Base-by-base conservation (phyloP, 2,888 invertebrate genomes). In the Acanthoscelides obtectus region DNA sequence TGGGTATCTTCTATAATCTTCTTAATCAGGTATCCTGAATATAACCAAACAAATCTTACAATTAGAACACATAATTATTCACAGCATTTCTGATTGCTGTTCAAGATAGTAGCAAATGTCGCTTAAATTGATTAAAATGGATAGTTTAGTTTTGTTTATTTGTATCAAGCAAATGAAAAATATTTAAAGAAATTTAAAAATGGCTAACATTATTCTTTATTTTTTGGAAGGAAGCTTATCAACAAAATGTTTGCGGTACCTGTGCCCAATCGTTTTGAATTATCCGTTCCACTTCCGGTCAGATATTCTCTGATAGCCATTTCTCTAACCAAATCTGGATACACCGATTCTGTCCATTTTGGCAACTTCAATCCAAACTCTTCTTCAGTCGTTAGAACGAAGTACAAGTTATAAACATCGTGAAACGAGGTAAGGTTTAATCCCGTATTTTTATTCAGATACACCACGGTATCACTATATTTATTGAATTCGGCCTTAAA, bases 371-470 rank as follows among this genome's bases (percentile, higher is more conserved):
- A 76, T 66, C 84, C 83, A 76, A 81, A 79, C 64, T 83, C 82
- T 70, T 90, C 89, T 86, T 91, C 91, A 0, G 91, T 90, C 75
- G 87, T 83, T 63, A 91, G 80, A 0, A 90, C 91, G 70, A 88
- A 87, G 76, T 89, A 90, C 2, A 92, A 79, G 25, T 89, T 89
- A 73, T 89, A 88, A 6, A 90, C 86, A 78, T 90, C 89, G 65
- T 88, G 87, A 0, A 89, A 87, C 21, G 84, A 85, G 0, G 82
- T 83, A 4, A 91, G 86, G 20, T 83, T 81, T 76, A 86, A 79
- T 4, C 90, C 90, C 0, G 89, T 88, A 4, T 86, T 80, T 66
- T 83, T 79, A 0, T 87, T 83, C 67, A 91, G 82, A 72, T 88
- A 86, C 8, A 86, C 77, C 74, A 87, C 89, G 73, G 89, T 82